phyloP scores from a whole-genome alignment of 2,797 vertebrate genomes.

The Erethizon dorsatum region DNA sequence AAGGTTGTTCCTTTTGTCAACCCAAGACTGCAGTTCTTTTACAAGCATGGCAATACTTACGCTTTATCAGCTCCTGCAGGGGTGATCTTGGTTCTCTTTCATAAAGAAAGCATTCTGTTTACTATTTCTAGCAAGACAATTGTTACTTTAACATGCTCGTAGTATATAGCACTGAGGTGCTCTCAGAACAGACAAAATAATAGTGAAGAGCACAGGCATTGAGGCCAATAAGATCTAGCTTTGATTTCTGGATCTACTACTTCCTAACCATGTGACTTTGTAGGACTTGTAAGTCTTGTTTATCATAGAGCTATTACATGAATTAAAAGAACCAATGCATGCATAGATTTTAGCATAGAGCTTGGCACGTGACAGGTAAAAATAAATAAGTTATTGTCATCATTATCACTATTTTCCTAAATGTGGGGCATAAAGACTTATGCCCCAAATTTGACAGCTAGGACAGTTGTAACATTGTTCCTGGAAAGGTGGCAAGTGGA shows the following conservation, averaged over 20 bases:
- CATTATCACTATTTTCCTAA: slow-evolving; percentile 4
- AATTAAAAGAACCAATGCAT: slow-evolving; percentile 1
- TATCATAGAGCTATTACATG: background rate
- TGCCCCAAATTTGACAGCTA: background rate
- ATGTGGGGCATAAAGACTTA: background rate
- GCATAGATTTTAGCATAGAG: background rate
- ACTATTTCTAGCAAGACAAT: slow-evolving; percentile 8
- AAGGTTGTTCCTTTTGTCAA: slow-evolving; percentile 13
- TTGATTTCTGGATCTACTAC: background rate
- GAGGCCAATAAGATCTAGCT: background rate
- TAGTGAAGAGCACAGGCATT: background rate
- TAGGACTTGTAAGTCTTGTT: background rate
- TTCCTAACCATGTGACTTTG: slow-evolving; percentile 34
- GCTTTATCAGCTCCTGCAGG: background rate
- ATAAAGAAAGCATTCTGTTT: slow-evolving; percentile 47
- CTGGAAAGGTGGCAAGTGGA: slow-evolving; percentile 52
- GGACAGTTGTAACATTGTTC: slow-evolving; percentile 54
- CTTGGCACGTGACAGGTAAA: background rate
- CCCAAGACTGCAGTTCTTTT: background rate
- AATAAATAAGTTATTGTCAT: slow-evolving; percentile 12
- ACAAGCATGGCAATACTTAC: background rate
- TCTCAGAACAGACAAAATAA: background rate
- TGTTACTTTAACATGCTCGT: slow-evolving; percentile 21
- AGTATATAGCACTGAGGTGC: background rate
- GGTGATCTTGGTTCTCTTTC: slow-evolving; percentile 28